Percentiles rank a stretch among this genome's conserved stretches.
Conservation (phyloP, 2,888 invertebrate genomes). For the Sphaerophoria rueppellii region DNA sequence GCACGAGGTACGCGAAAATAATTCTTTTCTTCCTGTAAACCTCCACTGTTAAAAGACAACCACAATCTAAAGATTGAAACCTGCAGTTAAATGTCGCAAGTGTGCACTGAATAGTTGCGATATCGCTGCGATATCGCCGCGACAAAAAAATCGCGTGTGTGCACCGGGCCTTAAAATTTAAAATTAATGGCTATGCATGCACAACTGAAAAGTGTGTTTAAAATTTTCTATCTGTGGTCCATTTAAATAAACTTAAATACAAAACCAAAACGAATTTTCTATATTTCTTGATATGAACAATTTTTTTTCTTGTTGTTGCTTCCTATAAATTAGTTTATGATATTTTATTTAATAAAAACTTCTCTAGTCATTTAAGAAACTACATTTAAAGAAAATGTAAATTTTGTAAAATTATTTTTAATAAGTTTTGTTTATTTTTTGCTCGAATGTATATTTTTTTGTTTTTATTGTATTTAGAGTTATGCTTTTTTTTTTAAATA, state of each 20-base stretch:
- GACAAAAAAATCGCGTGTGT: no score
- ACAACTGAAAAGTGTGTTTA: conserved; percentile 11
- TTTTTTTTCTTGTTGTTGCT: conserved; percentile 38
- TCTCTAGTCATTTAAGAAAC: conserved; percentile 63
- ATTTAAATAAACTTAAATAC: conserved; percentile 37
- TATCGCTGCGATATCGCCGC: no score
- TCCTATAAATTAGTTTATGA: conserved; percentile 29
- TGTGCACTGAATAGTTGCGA: no score
- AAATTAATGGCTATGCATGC: neutral
- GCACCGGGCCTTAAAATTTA: no score
- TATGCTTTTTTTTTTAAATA: conserved; percentile 34
- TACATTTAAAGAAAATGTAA: conserved; percentile 4
- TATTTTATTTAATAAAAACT: conserved; percentile 30
- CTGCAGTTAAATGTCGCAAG: no score
- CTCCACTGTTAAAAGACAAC: no score
- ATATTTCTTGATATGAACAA: neutral
- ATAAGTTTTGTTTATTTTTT: conserved; percentile 17
- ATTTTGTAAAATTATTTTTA: conserved; percentile 7
- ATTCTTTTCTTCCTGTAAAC: no score
- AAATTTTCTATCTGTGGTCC: conserved; percentile 49
- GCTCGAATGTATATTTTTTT: conserved; percentile 4
- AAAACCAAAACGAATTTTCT: conserved; percentile 1
- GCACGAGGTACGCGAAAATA: no score
- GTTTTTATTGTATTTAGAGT: neutral
- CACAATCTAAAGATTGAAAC: no score